Base-by-base conservation (phyloP, 2,888 invertebrate species). In the Hydrotaea cyrtoneurina region DNA sequence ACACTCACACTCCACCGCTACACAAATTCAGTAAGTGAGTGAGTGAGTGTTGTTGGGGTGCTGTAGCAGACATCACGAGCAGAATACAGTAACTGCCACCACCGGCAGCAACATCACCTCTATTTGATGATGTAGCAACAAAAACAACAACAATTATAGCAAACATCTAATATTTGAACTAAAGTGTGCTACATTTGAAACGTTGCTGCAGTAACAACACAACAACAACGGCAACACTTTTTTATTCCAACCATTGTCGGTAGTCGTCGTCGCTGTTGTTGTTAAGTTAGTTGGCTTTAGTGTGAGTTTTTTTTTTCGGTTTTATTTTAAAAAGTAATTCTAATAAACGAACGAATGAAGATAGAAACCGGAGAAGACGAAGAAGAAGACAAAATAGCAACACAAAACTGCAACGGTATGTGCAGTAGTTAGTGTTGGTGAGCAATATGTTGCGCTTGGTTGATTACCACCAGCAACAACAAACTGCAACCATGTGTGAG, bases 121-220 rank as follows among this genome's bases (percentile, higher is more conserved):
- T 19, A 66, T 66, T 66, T 69, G 69, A 69, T 39, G 69, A 69
- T 69, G 69, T 31, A 69, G 69, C 23, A 69, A 46, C 31, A 53
- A 76, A 19, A 11, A 59, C 66, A 69, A 15, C 69, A 85, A 76
- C 73, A 73, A 43, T 69, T 53, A 19, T 69, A 69, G 72, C 80
- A 31, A 73, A 78, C 73, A 81, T 76, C 81, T 72, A 85, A 76
- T 77, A 85, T 85, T 82, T 85, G 39, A 77, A 85, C 79, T 77
- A 85, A 85, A 85, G 78, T 85, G 81, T 85, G 82, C 85, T 82
- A 82, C 79, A 82, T 85, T 85, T 82, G 53, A 76, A 76, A 76
- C 26, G 75, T 39, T 62, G 46, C 74, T 46, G 4, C 64, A 64
- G 46, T 69, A 46, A 4, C 64, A 64, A 11, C 31, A 64, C 43